Evolutionary conservation across 2,888 invertebrate species (phyloP).

Genomic region (Andrena dorsata): DNA sequence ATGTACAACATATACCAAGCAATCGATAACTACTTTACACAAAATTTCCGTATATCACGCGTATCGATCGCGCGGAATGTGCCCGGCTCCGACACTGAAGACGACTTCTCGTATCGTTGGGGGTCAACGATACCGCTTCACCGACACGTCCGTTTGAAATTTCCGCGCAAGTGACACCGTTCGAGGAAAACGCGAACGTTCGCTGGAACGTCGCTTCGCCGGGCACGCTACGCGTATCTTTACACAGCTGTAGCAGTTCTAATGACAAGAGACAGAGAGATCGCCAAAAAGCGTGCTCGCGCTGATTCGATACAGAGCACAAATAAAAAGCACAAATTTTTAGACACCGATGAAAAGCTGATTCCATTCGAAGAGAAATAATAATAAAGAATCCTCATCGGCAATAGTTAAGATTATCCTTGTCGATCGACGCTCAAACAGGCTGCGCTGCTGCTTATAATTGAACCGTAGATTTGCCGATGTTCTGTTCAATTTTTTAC

Average conservation of each 20-base stretch:
- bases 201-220: neutral
- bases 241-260: conserved; percentile 5
- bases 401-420: conserved; percentile 31
- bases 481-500: neutral
- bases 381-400: conserved; percentile 15
- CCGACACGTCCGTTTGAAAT: conserved; percentile 8
- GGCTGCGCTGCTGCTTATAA: conserved; percentile 62
- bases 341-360: neutral
- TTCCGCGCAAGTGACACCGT: conserved; percentile 12
- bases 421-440: conserved; percentile 40
- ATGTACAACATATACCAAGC: conserved; percentile 76
- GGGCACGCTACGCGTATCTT: conserved; percentile 36
- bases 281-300: conserved; percentile 23
- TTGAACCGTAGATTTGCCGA: neutral
- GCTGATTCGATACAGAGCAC: neutral
- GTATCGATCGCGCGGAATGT: conserved; percentile 38
- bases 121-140: conserved; percentile 10
- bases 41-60: conserved; percentile 36
- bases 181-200: conserved; percentile 9
- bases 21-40: conserved; percentile 52
- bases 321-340: conserved; percentile 12
- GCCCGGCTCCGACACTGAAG: conserved; percentile 26
- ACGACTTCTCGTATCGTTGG: neutral
- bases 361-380: neutral
- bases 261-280: conserved; percentile 48